phyloP scores from a whole-genome alignment of 1,140 invertebrate genomes.

The Microplitis mediator region DNA sequence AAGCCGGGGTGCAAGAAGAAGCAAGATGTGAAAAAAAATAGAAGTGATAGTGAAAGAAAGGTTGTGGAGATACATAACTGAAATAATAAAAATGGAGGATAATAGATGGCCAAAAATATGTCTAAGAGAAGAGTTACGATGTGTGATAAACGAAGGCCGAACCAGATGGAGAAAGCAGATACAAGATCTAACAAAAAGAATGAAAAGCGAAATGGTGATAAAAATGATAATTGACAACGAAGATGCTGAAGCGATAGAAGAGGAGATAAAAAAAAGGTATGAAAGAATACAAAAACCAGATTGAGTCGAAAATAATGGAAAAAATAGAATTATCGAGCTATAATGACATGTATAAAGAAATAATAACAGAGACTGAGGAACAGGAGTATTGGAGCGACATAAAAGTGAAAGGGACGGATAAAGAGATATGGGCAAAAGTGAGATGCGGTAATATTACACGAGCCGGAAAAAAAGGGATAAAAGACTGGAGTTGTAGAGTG shows the following conservation, averaged over 20 bases:
- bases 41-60: no score
- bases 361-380: neutral
- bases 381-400: neutral
- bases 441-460: neutral
- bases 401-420: neutral
- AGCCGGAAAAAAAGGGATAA: neutral
- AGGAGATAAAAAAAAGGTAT: neutral
- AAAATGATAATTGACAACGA: neutral
- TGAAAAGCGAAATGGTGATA: neutral
- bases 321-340: neutral
- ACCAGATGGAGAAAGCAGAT: neutral
- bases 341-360: no score
- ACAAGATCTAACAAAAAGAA: neutral
- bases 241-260: neutral
- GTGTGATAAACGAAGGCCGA: neutral
- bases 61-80: no score
- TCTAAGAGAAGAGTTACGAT: neutral
- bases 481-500: neutral
- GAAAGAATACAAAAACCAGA: neutral
- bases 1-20: no score
- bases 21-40: no score
- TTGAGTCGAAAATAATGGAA: neutral
- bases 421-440: constrained; percentile 1
- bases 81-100: no score
- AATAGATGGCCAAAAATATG: no score